Conservation (phyloP, 2,113 vertebrate species). For the Triplophysa siluroides region DNA sequence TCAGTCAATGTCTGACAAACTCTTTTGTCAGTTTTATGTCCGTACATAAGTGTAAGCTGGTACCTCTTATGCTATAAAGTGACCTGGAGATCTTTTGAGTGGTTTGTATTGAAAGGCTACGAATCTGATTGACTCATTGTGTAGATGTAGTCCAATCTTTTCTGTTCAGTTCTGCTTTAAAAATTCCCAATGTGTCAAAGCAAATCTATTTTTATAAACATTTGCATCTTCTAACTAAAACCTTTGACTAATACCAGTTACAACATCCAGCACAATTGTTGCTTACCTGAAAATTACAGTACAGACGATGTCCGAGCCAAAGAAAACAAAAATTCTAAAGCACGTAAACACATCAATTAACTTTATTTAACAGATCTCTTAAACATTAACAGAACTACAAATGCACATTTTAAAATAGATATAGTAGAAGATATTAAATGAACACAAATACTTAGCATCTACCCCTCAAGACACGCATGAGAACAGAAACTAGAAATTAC, state of each 20-base stretch:
- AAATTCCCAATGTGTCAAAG: too few species aligned
- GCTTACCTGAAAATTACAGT: too few species aligned
- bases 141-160: not conserved
- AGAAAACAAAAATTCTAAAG: not conserved
- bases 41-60: not conserved
- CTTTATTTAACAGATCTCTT: slow-evolving; percentile 24
- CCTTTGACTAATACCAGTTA: too few species aligned
- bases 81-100: not conserved
- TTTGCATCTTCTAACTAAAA: too few species aligned
- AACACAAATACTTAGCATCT: slow-evolving; percentile 23
- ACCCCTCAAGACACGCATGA: slow-evolving; percentile 14
- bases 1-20: slow-evolving; percentile 2
- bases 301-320: too few species aligned
- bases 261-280: too few species aligned
- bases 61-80: not conserved
- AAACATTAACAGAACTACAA: slow-evolving; percentile 20
- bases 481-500: slow-evolving; percentile 21
- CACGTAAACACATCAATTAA: slow-evolving; percentile 4
- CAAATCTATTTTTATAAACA: too few species aligned
- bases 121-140: not conserved
- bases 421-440: slow-evolving; percentile 30
- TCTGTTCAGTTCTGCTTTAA: not conserved
- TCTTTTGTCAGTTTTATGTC: slow-evolving; percentile 20
- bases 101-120: too few species aligned
- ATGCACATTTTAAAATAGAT: slow-evolving; percentile 22